These are phyloP conservation scores for Spisula solida DNA, from an alignment of 2,888 invertebrate genomes.

Conservation along the genomic window DNA sequence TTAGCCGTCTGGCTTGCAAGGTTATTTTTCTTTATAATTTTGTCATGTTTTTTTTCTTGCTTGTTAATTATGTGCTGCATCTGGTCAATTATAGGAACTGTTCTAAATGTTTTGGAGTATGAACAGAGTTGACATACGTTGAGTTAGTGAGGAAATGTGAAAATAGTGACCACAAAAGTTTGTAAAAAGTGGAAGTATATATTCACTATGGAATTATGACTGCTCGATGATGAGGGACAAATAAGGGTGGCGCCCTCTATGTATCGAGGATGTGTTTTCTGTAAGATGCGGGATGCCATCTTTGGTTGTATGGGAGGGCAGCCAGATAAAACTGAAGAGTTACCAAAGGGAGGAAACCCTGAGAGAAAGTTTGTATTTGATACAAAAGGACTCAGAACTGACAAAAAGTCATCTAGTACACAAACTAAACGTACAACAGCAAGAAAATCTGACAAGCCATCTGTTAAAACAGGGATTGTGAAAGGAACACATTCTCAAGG, in stretches of 20 bases:
- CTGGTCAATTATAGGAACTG: constrained; percentile 14
- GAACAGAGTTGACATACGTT: neutral
- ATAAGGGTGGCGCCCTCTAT: constrained; percentile 53
- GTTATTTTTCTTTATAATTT: neutral
- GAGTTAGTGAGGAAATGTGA: neutral
- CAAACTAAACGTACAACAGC: neutral
- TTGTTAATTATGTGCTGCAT: constrained; percentile 10
- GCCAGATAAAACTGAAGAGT: constrained; percentile 57
- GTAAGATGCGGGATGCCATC: constrained; percentile 73
- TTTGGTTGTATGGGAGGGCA: constrained; percentile 71
- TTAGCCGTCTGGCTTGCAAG: neutral
- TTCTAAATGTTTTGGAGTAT: neutral
- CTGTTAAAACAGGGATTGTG: constrained; percentile 24
- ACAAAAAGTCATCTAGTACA: neutral
- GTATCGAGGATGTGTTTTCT: constrained; percentile 71
- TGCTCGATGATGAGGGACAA: constrained; percentile 18
- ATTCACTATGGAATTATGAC: constrained; percentile 38
- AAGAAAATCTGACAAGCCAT: constrained; percentile 25
- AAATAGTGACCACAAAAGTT: neutral
- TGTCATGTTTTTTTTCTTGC: neutral
- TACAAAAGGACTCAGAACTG: constrained; percentile 34
- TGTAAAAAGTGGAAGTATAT: neutral
- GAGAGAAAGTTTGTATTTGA: constrained; percentile 46
- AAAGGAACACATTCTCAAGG: constrained; percentile 24
- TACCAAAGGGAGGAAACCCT: constrained; percentile 46